phyloP scores from a whole-genome alignment of 2,888 invertebrate species.

The Hemaris fuciformis region DNA sequence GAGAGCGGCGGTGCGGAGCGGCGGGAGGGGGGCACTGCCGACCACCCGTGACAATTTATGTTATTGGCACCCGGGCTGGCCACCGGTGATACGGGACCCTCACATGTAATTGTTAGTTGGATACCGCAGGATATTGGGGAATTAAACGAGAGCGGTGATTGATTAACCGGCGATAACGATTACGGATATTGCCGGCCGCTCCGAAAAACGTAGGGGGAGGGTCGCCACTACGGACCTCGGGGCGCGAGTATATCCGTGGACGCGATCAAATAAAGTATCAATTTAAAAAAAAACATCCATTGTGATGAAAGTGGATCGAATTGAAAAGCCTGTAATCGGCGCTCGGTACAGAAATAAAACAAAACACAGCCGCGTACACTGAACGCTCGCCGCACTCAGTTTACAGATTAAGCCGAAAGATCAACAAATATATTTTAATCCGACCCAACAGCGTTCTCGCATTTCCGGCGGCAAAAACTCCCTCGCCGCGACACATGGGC shows the following conservation, averaged over 20 bases:
- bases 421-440: slow-evolving; percentile 80
- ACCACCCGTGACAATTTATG: slow-evolving; percentile 77
- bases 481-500: slow-evolving; percentile 68
- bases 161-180: slow-evolving; percentile 74
- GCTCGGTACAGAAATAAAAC: slow-evolving; percentile 46
- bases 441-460: slow-evolving; percentile 69
- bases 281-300: slow-evolving; percentile 40
- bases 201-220: slow-evolving; percentile 55
- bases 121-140: slow-evolving; percentile 76
- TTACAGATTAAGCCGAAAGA: slow-evolving; percentile 72
- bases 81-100: slow-evolving; percentile 70
- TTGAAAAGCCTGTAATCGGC: slow-evolving; percentile 47
- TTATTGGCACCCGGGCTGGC: slow-evolving; percentile 71
- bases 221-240: slow-evolving; percentile 13
- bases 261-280: neutral
- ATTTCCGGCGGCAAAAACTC: slow-evolving; percentile 77
- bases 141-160: slow-evolving; percentile 75
- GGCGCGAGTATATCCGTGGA: neutral
- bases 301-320: slow-evolving; percentile 52
- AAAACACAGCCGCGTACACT: slow-evolving; percentile 39
- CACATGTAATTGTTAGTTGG: slow-evolving; percentile 78
- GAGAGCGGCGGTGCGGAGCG: slow-evolving; percentile 21
- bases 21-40: slow-evolving; percentile 54
- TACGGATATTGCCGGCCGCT: slow-evolving; percentile 58
- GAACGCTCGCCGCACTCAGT: slow-evolving; percentile 29